Evolutionary conservation across 1,140 invertebrate genomes (phyloP).

Genomic region (Drosophila orena): DNA sequence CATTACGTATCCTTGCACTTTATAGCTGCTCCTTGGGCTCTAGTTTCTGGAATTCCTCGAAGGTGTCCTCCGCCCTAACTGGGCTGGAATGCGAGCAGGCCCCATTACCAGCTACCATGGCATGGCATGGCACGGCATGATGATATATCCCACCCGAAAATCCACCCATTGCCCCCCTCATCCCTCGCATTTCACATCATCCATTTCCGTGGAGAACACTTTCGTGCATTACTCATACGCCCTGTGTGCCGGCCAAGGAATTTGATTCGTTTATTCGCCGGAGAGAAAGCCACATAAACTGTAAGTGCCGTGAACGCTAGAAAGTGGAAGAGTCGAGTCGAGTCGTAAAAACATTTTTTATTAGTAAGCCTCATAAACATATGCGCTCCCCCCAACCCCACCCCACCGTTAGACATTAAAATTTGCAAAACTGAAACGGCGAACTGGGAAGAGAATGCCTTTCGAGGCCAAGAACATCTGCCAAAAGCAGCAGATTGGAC

Average conservation of each 20-base stretch:
- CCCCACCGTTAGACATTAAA: conserved; percentile 25
- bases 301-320: conserved; percentile 37
- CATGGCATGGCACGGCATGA: conserved; percentile 13
- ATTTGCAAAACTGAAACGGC: conserved; percentile 11
- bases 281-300: conserved; percentile 48
- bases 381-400: conserved; percentile 9
- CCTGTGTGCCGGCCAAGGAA: conserved; percentile 26
- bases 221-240: conserved; percentile 42
- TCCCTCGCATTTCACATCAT: background rate
- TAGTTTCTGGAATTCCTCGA: conserved; percentile 1
- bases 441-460: background rate
- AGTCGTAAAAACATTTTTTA: conserved; percentile 78
- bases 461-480: conserved; percentile 21
- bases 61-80: conserved; percentile 19
- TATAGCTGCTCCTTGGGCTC: conserved; percentile 53
- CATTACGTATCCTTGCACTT: conserved; percentile 82
- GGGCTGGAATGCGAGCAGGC: conserved; percentile 32
- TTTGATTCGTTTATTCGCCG: conserved; percentile 46
- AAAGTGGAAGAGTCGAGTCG: conserved; percentile 35
- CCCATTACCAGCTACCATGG: conserved; percentile 7
- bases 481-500: conserved; percentile 21
- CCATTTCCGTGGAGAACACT: conserved; percentile 8
- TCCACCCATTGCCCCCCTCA: background rate
- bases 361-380: conserved; percentile 72
- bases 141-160: conserved; percentile 7